Conservation (phyloP, 2,113 vertebrate species). For the Peromyscus leucopus region DNA sequence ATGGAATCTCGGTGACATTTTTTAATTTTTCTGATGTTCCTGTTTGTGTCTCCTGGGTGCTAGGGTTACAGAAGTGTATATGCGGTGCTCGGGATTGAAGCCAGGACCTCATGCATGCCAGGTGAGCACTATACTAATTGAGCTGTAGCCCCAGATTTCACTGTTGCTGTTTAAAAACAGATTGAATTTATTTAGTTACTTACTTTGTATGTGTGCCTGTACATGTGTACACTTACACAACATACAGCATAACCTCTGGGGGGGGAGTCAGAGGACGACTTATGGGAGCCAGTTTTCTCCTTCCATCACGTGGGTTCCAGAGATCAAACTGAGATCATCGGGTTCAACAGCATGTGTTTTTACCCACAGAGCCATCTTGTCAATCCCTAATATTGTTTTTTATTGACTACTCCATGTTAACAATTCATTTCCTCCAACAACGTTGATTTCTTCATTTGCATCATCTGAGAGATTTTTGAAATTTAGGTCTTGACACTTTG, state of each 20-base stretch:
- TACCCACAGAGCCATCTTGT: neutral
- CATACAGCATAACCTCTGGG: neutral
- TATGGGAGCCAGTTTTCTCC: neutral
- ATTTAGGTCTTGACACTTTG: conserved; percentile 17
- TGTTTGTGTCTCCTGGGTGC: neutral
- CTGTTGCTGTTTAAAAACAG: neutral
- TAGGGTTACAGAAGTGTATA: neutral
- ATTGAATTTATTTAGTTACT: neutral
- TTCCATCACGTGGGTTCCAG: neutral
- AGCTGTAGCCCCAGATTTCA: neutral
- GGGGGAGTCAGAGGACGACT: neutral
- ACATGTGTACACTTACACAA: neutral
- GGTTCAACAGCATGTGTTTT: neutral
- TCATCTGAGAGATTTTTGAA: neutral
- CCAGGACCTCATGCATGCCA: neutral
- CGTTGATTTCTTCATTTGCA: conserved; percentile 12
- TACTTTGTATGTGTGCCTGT: neutral
- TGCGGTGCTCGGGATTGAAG: neutral
- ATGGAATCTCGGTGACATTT: neutral
- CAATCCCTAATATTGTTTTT: neutral
- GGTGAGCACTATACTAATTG: neutral
- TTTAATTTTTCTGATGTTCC: neutral
- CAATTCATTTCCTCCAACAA: neutral
- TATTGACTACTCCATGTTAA: conserved; percentile 5
- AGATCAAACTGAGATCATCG: neutral